Base-by-base conservation (phyloP, 1,140 invertebrate genomes). In the Oreohelix idahoensis region DNA sequence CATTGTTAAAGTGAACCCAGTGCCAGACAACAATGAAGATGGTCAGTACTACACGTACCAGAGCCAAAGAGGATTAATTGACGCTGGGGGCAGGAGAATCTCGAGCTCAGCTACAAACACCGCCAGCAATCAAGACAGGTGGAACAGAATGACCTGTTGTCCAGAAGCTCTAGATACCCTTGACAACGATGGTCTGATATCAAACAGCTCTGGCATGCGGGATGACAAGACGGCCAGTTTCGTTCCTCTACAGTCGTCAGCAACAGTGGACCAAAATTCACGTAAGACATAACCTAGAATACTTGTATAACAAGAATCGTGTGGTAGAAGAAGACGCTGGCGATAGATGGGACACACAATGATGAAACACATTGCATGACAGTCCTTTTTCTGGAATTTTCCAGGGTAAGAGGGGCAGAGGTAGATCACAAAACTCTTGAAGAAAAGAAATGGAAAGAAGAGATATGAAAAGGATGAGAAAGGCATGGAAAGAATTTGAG, bases 121-220 rank as follows among this genome's bases (percentile, higher is more conserved):
- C 20, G 32, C 29, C 4, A 32, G 42, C 20, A 49, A 8, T 17
- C 74, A 2, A 35, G 38, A 76, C 32, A 39, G 74, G 23, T 76
- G 74, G 74, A 76, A 76, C 29, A 76, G 74, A 20, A 42, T 76
- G 26, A n/a, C 13, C 11, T 45, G n/a, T 51, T 74, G 71, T 74
- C 29, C 74, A 2, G 74, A 76, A 20, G 1, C 71, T 42, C 29
- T 76, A 10, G 45, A 76, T 15, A 51, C 39, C 23, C 51, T 32
- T 32, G 63, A n/a, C 2, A 66, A 32, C 32, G 63, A 66, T 32
- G 8, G 63, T 66, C n/a, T 66, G 63, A 66, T 66, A 13, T 17
- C 63, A 35, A 66, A 32, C 63, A 32, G n/a, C 17, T 32, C 42
- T 5, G 8, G 74, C 32, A 26, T 76, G 42, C 29, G 45, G 36